Conservation (phyloP, 2,888 invertebrate species). For the Leptinotarsa rubiginosa region DNA sequence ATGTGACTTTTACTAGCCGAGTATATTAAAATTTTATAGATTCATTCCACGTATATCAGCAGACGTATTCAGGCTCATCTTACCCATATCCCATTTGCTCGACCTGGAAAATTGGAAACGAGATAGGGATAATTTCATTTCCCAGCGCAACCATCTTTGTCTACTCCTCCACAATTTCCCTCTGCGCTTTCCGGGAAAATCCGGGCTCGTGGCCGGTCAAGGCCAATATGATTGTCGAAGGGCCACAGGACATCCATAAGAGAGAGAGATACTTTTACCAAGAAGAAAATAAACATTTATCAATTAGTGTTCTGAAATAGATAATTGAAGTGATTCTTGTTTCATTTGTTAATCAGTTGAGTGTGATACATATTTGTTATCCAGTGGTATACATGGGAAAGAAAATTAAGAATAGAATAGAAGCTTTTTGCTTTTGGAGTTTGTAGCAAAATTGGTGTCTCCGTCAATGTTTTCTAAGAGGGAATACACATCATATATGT, state of each 20-base stretch:
- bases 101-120: conserved; percentile 8
- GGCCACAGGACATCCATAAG: conserved; percentile 1
- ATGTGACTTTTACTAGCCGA: too few relatives aligned
- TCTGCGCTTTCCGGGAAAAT: conserved; percentile 52
- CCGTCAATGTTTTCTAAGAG: too few relatives aligned
- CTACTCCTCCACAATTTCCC: conserved; percentile 52
- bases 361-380: too few relatives aligned
- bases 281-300: too few relatives aligned
- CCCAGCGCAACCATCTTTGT: conserved; percentile 20
- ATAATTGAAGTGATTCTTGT: too few relatives aligned
- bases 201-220: conserved; percentile 60
- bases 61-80: background rate
- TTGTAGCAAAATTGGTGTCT: too few relatives aligned
- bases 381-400: too few relatives aligned
- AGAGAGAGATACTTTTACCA: background rate
- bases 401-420: too few relatives aligned
- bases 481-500: too few relatives aligned
- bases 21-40: background rate
- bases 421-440: too few relatives aligned
- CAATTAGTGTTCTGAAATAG: too few relatives aligned
- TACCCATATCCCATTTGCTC: background rate
- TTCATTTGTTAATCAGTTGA: too few relatives aligned
- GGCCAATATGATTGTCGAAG: conserved; percentile 50
- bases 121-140: conserved; percentile 8
- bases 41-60: background rate